Conservation (phyloP, 2,888 invertebrate species). For the Thelaira solivaga region DNA sequence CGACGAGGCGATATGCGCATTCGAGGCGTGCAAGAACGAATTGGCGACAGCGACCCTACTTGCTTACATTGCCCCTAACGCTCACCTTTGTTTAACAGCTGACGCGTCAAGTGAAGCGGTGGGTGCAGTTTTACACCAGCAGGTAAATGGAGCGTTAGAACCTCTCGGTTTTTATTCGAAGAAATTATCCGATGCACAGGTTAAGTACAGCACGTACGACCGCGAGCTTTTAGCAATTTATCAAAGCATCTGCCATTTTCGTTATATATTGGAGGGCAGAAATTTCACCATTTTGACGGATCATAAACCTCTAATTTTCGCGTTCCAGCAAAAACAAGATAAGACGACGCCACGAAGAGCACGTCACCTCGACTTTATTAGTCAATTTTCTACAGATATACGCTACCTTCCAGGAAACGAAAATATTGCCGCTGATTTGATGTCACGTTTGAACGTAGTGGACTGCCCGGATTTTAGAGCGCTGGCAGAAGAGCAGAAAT, state of each 20-base stretch:
- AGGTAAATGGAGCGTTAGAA: background rate
- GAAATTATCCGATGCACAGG: too few species aligned
- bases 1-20: too few species aligned
- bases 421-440: background rate
- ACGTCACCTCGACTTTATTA: background rate
- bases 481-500: background rate
- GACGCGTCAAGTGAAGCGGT: background rate
- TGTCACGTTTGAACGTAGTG: background rate
- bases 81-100: too few species aligned
- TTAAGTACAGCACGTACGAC: background rate
- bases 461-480: background rate
- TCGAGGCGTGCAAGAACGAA: too few species aligned
- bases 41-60: too few species aligned
- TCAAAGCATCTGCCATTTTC: background rate
- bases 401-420: background rate
- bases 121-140: background rate
- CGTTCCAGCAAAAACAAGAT: background rate
- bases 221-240: background rate
- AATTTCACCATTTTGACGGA: background rate
- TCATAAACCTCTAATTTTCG: background rate
- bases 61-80: too few species aligned
- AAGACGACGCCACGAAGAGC: background rate
- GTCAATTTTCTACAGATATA: background rate
- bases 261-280: background rate
- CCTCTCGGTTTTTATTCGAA: background rate